These are phyloP conservation scores for Spea multiplicata DNA, from an alignment of 2,113 vertebrate species.

Conservation along the genomic window DNA sequence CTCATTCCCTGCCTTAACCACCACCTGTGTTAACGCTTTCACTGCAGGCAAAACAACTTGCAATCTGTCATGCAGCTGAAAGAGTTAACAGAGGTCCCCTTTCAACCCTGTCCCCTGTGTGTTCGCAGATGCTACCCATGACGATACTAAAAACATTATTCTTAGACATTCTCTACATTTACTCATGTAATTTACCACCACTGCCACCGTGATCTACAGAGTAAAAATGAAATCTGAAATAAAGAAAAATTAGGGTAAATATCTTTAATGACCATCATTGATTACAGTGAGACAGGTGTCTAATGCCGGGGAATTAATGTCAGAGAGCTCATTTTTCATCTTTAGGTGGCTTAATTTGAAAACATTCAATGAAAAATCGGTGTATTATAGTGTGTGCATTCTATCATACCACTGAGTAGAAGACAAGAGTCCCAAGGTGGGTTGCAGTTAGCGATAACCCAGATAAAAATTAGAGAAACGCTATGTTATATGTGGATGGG, in stretches of 20 bases:
- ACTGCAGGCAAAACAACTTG: neutral
- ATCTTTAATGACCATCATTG: slow-evolving; percentile 46
- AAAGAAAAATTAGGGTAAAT: slow-evolving; percentile 48
- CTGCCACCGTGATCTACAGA: slow-evolving; percentile 21
- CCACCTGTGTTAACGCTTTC: slow-evolving; percentile 26
- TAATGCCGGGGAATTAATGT: slow-evolving; percentile 44
- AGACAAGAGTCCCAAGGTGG: neutral
- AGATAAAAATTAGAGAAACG: too few species aligned
- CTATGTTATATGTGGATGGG: too few species aligned
- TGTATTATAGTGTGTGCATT: slow-evolving; percentile 30
- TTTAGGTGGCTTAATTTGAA: slow-evolving; percentile 38
- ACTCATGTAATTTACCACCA: slow-evolving; percentile 22
- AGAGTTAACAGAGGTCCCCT: neutral
- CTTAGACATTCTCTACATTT: neutral
- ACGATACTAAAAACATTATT: neutral
- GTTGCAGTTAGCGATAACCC: neutral
- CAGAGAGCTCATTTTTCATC: slow-evolving; percentile 42
- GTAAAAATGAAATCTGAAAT: slow-evolving; percentile 43
- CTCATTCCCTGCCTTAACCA: neutral
- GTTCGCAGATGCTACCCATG: neutral
- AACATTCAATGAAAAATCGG: slow-evolving; percentile 19
- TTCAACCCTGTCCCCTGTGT: neutral
- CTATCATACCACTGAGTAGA: neutral
- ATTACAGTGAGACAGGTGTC: slow-evolving; percentile 45
- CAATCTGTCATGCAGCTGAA: neutral